Evolutionary conservation across 2,113 vertebrate species (phyloP).

Genomic region (Uria aalge): DNA sequence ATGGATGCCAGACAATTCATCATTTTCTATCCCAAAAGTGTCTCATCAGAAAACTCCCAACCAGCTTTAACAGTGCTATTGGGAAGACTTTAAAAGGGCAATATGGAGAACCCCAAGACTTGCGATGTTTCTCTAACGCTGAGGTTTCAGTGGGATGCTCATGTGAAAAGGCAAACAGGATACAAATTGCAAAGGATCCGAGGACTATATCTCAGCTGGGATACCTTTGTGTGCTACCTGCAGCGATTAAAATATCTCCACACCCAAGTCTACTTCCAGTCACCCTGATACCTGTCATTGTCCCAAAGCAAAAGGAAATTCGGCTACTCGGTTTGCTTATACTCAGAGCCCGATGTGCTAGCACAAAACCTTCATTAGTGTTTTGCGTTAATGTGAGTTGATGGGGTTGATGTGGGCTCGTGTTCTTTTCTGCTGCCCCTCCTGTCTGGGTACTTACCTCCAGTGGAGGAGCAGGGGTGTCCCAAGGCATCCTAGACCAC

Average conservation of each 20-base stretch:
- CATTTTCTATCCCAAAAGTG: neutral
- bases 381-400: neutral
- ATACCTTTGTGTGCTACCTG: neutral
- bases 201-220: neutral
- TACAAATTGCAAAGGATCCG: neutral
- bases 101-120: neutral
- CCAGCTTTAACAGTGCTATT: neutral
- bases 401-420: neutral
- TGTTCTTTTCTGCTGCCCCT: neutral
- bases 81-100: neutral
- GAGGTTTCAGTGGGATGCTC: neutral
- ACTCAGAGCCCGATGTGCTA: neutral
- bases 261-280: neutral
- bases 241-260: neutral
- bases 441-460: neutral
- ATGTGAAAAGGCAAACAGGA: neutral
- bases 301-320: neutral
- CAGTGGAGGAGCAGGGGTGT: neutral
- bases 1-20: conserved; percentile 31
- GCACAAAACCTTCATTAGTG: neutral
- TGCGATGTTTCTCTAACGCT: neutral
- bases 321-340: neutral
- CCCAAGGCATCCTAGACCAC: neutral
- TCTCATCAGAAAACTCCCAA: neutral
- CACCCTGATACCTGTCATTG: rapidly evolving